These are phyloP conservation scores for Andrena cerasifolii DNA, from an alignment of 1,140 invertebrate genomes.

Conservation along the genomic window DNA sequence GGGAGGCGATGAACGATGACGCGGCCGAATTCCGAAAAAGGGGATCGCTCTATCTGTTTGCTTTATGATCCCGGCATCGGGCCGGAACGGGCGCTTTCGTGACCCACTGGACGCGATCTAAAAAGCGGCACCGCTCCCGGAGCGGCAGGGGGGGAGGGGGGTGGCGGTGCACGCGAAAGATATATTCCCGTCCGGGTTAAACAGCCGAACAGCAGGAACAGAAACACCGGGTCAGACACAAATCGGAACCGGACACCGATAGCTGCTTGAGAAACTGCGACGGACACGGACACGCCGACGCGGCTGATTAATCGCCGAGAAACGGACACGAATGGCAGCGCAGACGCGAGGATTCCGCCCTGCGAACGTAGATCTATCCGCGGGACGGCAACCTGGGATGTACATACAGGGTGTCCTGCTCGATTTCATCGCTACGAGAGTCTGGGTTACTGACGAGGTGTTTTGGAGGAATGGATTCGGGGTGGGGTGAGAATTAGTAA, in stretches of 20 bases:
- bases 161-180: conserved; percentile 13
- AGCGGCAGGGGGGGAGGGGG: neutral
- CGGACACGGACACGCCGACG: conserved; percentile 26
- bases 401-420: neutral
- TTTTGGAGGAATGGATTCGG: no score
- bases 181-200: conserved; percentile 26
- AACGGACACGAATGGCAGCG: conserved; percentile 36
- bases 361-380: conserved; percentile 13
- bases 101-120: conserved; percentile 30
- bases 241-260: conserved; percentile 50
- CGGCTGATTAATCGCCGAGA: conserved; percentile 30
- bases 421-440: neutral
- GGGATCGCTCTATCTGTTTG: conserved; percentile 27
- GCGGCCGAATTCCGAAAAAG: conserved; percentile 22
- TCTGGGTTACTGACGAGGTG: no score
- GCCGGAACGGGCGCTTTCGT: neutral
- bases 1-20: conserved; percentile 29
- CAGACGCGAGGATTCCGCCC: neutral
- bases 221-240: conserved; percentile 39
- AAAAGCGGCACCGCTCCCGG: neutral
- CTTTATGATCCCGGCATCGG: conserved; percentile 17
- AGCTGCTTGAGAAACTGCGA: conserved; percentile 51
- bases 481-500: no score
- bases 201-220: conserved; percentile 16
- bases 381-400: neutral